Evolutionary conservation across 2,113 vertebrate species (phyloP).

Genomic region (Sarotherodon lohbergeri): DNA sequence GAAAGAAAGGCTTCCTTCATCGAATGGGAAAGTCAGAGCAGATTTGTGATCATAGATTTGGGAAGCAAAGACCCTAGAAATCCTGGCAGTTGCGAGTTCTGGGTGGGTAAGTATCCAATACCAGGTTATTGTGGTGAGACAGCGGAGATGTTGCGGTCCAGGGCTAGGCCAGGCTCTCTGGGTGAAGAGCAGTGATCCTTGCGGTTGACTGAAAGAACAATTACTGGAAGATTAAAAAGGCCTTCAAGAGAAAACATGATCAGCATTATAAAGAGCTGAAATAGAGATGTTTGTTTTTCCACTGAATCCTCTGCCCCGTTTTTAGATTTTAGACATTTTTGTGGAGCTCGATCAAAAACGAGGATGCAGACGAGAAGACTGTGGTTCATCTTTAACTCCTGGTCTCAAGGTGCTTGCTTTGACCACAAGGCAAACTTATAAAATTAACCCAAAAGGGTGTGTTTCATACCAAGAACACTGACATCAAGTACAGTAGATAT

Average conservation of each 20-base stretch:
- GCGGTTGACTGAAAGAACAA: slow-evolving; percentile 57
- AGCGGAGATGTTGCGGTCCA: slow-evolving; percentile 65
- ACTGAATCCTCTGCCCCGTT: slow-evolving; percentile 28
- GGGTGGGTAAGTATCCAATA: slow-evolving; percentile 31
- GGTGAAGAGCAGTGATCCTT: slow-evolving; percentile 54
- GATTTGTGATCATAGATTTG: slow-evolving; percentile 49
- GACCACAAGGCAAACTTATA: slow-evolving; percentile 18
- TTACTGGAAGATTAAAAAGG: slow-evolving; percentile 66
- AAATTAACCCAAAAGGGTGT: slow-evolving; percentile 38
- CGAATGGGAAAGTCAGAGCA: slow-evolving; percentile 69
- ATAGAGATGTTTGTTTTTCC: slow-evolving; percentile 70
- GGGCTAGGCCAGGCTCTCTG: slow-evolving; percentile 42
- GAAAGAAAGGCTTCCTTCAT: slow-evolving; percentile 43
- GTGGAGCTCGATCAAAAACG: slow-evolving; percentile 44
- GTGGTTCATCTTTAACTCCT: slow-evolving; percentile 59
- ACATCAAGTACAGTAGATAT: neutral
- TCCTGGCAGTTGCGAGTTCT: slow-evolving; percentile 36
- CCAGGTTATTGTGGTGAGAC: slow-evolving; percentile 66
- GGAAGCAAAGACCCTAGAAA: slow-evolving; percentile 46
- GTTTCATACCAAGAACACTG: slow-evolving; percentile 12
- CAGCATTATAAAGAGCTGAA: slow-evolving; percentile 49
- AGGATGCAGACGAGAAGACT: slow-evolving; percentile 50
- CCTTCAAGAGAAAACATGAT: slow-evolving; percentile 40
- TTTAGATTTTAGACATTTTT: slow-evolving; percentile 62
- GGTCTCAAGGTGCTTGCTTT: slow-evolving; percentile 51